Evolutionary conservation across 2,888 invertebrate species (phyloP).

Genomic region (Ormyrus nitidulus): DNA sequence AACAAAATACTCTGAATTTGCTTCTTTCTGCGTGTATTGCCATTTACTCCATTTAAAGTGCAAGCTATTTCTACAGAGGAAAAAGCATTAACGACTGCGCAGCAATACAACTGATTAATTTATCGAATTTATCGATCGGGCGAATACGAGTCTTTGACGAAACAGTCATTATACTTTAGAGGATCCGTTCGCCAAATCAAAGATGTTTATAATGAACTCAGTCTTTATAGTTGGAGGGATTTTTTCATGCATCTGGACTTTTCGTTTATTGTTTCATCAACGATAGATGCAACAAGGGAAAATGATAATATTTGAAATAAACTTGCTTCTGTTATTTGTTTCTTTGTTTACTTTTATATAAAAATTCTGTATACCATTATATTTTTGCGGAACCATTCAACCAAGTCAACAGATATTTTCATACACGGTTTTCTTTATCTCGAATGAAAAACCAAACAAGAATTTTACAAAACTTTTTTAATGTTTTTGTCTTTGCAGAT

Average conservation of each 20-base stretch:
- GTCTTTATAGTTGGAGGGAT: constrained; percentile 61
- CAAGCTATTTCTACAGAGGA: constrained; percentile 15
- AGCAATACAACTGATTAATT: not conserved
- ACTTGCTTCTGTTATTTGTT: constrained; percentile 50
- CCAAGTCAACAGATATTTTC: constrained; percentile 60
- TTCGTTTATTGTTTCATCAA: constrained; percentile 17
- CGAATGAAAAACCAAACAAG: constrained; percentile 50
- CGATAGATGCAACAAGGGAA: constrained; percentile 18
- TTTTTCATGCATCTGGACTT: constrained; percentile 30
- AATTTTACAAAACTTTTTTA: constrained; percentile 47
- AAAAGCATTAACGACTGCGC: constrained; percentile 8
- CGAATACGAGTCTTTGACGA: constrained; percentile 6
- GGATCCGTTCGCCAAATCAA: constrained; percentile 24
- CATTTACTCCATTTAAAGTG: not conserved
- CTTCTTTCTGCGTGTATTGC: not conserved
- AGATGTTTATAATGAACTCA: constrained; percentile 35
- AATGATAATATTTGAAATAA: constrained; percentile 49
- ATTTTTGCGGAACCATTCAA: constrained; percentile 63
- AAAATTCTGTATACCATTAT: constrained; percentile 65
- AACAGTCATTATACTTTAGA: constrained; percentile 8
- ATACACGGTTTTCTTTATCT: constrained; percentile 46
- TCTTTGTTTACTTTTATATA: constrained; percentile 58
- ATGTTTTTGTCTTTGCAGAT: constrained; percentile 51
- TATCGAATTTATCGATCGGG: not conserved
- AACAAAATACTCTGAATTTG: not conserved